Conservation (phyloP, 2,113 vertebrate species). For the Amia ocellicauda region DNA sequence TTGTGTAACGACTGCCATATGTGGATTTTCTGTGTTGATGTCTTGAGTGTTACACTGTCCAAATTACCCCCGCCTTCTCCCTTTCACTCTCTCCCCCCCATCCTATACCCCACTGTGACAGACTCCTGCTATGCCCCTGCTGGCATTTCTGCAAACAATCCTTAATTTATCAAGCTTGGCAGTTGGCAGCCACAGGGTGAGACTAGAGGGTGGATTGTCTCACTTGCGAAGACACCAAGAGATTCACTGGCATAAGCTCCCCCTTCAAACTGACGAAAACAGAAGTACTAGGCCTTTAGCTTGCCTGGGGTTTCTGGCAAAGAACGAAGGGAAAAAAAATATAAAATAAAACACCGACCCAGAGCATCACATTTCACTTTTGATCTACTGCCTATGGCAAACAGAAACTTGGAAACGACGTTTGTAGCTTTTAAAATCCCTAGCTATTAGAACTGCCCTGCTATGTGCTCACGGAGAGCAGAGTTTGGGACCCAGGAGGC, state of each 20-base stretch:
- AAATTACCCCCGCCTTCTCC: conserved; percentile 12
- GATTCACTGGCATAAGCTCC: conserved; percentile 22
- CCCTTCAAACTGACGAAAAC: conserved; percentile 19
- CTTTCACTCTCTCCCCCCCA: neutral
- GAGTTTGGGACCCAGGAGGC: conserved; percentile 7
- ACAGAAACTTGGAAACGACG: conserved; percentile 28
- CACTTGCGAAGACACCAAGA: conserved; percentile 22
- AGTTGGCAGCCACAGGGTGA: conserved; percentile 25
- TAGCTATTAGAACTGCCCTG: neutral
- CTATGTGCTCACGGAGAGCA: conserved; percentile 7
- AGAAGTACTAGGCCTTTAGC: conserved; percentile 15
- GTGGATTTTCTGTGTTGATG: conserved; percentile 3
- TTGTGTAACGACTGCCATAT: conserved; percentile 1
- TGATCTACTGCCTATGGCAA: conserved; percentile 28
- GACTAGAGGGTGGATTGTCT: conserved; percentile 25
- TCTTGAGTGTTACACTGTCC: conserved; percentile 18
- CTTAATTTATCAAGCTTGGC: conserved; percentile 32
- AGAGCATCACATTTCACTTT: conserved; percentile 20
- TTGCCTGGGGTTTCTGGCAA: conserved; percentile 15
- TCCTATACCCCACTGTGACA: conserved; percentile 20
- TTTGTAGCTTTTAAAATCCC: conserved; percentile 25
- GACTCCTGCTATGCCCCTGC: conserved; percentile 23
- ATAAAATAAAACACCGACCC: conserved; percentile 22
- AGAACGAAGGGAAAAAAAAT: conserved; percentile 3
- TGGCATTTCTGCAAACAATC: conserved; percentile 35